Conservation (phyloP, 2,888 invertebrate genomes). For the Harpagoxenus sublaevis region DNA sequence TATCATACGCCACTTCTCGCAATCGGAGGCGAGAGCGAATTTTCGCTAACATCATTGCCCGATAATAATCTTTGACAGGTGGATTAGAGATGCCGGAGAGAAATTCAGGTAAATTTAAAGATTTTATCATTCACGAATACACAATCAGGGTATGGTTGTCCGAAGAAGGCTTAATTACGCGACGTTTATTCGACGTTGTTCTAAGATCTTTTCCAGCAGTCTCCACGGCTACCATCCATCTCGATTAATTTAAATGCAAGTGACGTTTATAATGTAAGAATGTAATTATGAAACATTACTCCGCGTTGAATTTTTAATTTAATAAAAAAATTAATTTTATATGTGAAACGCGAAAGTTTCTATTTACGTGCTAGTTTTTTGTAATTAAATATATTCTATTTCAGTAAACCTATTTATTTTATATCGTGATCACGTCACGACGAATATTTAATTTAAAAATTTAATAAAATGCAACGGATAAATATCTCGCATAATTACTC, state of each 20-base stretch:
- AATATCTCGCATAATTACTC: neutral
- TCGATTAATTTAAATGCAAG: constrained; percentile 35
- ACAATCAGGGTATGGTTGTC: neutral
- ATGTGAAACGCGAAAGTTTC: neutral
- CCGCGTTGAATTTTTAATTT: constrained; percentile 21
- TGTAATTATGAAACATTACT: constrained; percentile 6
- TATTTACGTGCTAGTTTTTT: neutral
- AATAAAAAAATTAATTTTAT: constrained; percentile 1
- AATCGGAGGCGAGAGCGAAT: constrained; percentile 15
- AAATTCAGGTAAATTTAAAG: constrained; percentile 16
- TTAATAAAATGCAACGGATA: neutral
- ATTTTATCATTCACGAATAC: neutral
- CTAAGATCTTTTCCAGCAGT: neutral
- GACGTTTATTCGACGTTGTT: neutral
- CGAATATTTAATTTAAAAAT: constrained; percentile 14
- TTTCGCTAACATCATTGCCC: constrained; percentile 8
- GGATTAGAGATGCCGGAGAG: neutral
- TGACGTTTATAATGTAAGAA: neutral
- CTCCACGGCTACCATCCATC: neutral
- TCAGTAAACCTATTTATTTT: neutral
- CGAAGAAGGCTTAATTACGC: constrained; percentile 16
- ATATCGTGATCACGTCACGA: neutral
- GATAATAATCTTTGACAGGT: constrained; percentile 29
- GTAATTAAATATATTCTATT: constrained; percentile 3
- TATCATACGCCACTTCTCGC: neutral